Percentiles rank a stretch among this genome's conserved stretches.
These are phyloP conservation scores for Ceratina australensis DNA, from an alignment of 1,140 invertebrate species.

Conservation along the genomic window DNA sequence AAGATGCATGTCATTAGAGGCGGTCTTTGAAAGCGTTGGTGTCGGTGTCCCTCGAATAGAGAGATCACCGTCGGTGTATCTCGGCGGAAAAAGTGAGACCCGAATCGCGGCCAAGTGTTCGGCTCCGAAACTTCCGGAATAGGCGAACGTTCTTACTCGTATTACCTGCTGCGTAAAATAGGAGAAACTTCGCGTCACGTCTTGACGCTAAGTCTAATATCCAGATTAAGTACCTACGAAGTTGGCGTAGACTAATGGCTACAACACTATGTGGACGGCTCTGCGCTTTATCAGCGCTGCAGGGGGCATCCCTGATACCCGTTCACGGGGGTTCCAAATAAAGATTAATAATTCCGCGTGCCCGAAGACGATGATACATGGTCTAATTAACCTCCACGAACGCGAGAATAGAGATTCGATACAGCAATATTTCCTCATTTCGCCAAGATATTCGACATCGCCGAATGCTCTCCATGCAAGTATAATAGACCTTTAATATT, in stretches of 20 bases:
- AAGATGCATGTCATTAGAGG: too few species aligned
- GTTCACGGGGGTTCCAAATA: conserved; percentile 33
- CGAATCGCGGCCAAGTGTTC: background rate
- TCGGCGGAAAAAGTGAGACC: background rate
- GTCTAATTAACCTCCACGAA: background rate
- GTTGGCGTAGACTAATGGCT: conserved; percentile 46
- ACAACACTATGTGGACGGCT: conserved; percentile 39
- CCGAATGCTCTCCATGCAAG: too few species aligned
- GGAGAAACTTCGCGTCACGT: conserved; percentile 50
- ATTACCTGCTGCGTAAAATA: conserved; percentile 36
- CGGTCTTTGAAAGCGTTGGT: background rate
- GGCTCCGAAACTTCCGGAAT: background rate
- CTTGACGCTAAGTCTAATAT: conserved; percentile 69
- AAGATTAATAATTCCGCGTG: conserved; percentile 30
- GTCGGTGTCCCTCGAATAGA: too few species aligned
- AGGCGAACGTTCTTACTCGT: background rate
- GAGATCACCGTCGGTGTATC: background rate
- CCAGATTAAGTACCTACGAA: conserved; percentile 61
- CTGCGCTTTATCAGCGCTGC: conserved; percentile 48
- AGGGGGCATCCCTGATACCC: conserved; percentile 24
- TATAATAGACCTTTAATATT: too few species aligned
- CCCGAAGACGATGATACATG: background rate
- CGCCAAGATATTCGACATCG: too few species aligned
- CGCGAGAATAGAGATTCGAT: background rate
- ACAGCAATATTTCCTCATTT: too few species aligned